Evolutionary conservation across 2,888 invertebrate species (phyloP), one percentile per base, ranked within the genome.

Genomic region (Drepana falcataria): DNA sequence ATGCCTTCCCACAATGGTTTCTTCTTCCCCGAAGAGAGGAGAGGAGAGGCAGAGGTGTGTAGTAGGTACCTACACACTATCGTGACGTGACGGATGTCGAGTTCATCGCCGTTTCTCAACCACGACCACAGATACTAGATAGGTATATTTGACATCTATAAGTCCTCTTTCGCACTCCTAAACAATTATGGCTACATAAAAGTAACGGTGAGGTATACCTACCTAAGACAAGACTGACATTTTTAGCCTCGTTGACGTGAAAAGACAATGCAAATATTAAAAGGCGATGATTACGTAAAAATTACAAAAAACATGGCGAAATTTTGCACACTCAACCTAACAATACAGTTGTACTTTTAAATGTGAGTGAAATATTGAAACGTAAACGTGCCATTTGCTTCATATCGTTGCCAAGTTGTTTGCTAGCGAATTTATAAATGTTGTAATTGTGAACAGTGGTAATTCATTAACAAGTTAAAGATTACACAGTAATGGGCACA

Each of bases 401-500:
- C 21, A 48, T 34, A 21, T 33, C 40, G 47, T 51, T 53, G 47
- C 48, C 51, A 53, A 9, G 9, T 37, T 35, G 37, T 41, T 51
- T 55, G 48, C 40, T 48, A 48, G 37, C 35, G 51, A 53, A 53
- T 61, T 59, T 54, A 54, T 69, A 70, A 66, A 71, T 71, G 68
- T 75, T 67, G 73, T 75, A 78, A 77, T 72, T 61, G 71, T 63
- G 63, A 71, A 62, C 60, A 68, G 63, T 61, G 70, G 65, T 66
- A 61, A 70, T 67, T 73, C 66, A 59, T 60, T 59, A 59, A 53
- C 66, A 63, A 64, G 60, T 63, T 60, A 59, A 72, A 71, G 74
- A 75, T 73, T 69, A 77, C 73, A 73, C 69, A 65, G 70, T 69
- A 65, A 66, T 61, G 63, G 57, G 64, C 59, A 65, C 63, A 67